A percentile compares a stretch with the other conserved stretches of the same genome.
Conservation (phyloP, 2,797 vertebrate species). For the Alca torda region DNA sequence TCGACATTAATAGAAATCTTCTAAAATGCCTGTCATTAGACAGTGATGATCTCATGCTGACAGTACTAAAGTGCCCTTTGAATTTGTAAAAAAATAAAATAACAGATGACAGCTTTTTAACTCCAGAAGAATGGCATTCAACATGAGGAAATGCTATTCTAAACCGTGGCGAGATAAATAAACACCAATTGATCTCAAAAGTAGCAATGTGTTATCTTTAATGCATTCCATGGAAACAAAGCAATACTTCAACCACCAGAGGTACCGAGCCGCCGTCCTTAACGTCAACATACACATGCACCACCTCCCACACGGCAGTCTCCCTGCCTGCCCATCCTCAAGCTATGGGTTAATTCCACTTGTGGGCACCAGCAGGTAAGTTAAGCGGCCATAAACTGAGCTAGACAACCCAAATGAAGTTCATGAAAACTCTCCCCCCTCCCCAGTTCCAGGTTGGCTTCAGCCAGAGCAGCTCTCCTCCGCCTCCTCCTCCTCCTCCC, state of each 20-base stretch:
- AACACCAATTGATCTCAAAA: neutral
- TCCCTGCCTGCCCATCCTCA: neutral
- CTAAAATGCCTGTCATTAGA: neutral
- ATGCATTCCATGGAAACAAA: neutral
- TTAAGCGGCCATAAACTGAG: neutral
- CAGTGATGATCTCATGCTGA: neutral
- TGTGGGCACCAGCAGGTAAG: neutral
- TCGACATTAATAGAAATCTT: neutral
- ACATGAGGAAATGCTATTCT: neutral
- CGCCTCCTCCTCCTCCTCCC: neutral
- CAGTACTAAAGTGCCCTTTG: neutral
- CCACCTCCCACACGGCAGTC: too few species aligned
- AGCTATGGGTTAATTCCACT: neutral
- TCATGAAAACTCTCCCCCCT: neutral
- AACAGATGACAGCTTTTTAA: neutral
- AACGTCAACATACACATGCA: fast-evolving
- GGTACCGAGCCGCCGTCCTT: neutral
- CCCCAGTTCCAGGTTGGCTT: neutral
- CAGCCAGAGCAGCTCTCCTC: neutral
- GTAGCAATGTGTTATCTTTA: neutral
- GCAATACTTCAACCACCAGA: neutral
- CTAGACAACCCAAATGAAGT: neutral
- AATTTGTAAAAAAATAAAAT: neutral
- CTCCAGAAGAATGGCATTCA: neutral
- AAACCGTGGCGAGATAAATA: neutral